phyloP scores from a whole-genome alignment of 2,113 vertebrate species.

The Pterophyllum scalare region DNA sequence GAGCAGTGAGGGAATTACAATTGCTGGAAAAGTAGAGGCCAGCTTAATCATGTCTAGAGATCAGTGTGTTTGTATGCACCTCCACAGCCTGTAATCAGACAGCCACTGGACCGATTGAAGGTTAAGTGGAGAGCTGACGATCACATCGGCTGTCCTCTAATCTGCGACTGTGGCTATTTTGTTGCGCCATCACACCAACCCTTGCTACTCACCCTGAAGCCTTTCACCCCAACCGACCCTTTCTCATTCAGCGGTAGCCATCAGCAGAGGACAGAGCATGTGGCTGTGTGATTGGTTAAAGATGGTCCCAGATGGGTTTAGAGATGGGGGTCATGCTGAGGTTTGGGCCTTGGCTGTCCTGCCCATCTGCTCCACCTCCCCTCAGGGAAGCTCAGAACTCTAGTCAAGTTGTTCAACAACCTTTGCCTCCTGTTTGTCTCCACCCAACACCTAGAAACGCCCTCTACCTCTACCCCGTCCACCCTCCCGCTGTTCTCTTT shows the following conservation, averaged over 20 bases:
- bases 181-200: slow-evolving; percentile 5
- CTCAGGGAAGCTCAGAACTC: slow-evolving; percentile 47
- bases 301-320: slow-evolving; percentile 56
- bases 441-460: slow-evolving; percentile 39
- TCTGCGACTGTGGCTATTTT: slow-evolving; percentile 33
- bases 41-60: slow-evolving; percentile 41
- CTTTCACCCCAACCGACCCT: slow-evolving; percentile 14
- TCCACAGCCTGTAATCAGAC: slow-evolving; percentile 61
- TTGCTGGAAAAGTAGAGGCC: slow-evolving; percentile 29
- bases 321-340: slow-evolving; percentile 55
- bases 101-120: slow-evolving; percentile 58
- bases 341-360: slow-evolving; percentile 53
- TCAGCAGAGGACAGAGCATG: slow-evolving; percentile 47
- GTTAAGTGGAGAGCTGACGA: slow-evolving; percentile 56
- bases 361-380: slow-evolving; percentile 67
- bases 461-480: slow-evolving; percentile 48
- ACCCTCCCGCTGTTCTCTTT: slow-evolving; percentile 33
- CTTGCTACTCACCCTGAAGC: slow-evolving; percentile 20
- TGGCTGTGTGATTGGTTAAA: slow-evolving; percentile 37
- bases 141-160: slow-evolving; percentile 42
- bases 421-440: slow-evolving; percentile 57
- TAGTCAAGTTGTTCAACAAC: slow-evolving; percentile 55
- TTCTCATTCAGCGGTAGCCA: background rate
- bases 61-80: slow-evolving; percentile 58
- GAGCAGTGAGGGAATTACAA: slow-evolving; percentile 36